Conservation (phyloP, 1,140 invertebrate species). For the Caerostris darwini region DNA sequence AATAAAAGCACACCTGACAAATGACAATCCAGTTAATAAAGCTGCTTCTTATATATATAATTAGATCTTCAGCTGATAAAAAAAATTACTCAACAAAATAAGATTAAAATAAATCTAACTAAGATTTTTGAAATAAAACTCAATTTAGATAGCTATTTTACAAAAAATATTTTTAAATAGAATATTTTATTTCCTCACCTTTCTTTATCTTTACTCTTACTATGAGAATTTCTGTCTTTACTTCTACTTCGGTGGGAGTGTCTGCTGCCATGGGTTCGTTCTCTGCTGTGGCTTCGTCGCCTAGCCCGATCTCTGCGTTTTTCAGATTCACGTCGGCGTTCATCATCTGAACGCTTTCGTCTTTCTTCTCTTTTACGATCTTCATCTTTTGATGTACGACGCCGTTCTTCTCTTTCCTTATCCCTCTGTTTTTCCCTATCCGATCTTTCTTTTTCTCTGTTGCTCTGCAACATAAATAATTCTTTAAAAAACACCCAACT, state of each 20-base stretch:
- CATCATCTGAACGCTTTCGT: slow-evolving; percentile 78
- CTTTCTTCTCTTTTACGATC: slow-evolving; percentile 78
- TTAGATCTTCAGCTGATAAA: not conserved
- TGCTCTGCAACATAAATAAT: slow-evolving; percentile 60
- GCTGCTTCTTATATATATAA: not conserved
- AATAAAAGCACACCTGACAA: not conserved
- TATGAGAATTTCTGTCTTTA: slow-evolving; percentile 70
- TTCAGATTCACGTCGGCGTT: slow-evolving; percentile 52
- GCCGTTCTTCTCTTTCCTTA: slow-evolving; percentile 81
- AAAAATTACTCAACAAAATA: not conserved
- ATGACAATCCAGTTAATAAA: not conserved
- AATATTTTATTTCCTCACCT: slow-evolving; percentile 1
- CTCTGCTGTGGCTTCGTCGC: slow-evolving; percentile 70
- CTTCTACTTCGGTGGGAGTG: slow-evolving; percentile 61
- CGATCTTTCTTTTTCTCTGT: slow-evolving; percentile 80
- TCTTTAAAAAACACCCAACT: too few species aligned
- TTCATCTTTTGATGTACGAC: slow-evolving; percentile 62
- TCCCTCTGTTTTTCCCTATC: slow-evolving; percentile 80
- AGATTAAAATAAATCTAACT: too few species aligned
- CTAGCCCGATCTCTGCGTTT: slow-evolving; percentile 54
- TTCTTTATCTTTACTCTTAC: slow-evolving; percentile 75
- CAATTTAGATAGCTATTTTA: not conserved
- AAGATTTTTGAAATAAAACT: not conserved
- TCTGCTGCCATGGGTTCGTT: slow-evolving; percentile 47
- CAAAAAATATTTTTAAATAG: not conserved